Base-by-base conservation (phyloP, 53 echinoderm and acorn worm genomes). In the Zoroaster sp. region DNA sequence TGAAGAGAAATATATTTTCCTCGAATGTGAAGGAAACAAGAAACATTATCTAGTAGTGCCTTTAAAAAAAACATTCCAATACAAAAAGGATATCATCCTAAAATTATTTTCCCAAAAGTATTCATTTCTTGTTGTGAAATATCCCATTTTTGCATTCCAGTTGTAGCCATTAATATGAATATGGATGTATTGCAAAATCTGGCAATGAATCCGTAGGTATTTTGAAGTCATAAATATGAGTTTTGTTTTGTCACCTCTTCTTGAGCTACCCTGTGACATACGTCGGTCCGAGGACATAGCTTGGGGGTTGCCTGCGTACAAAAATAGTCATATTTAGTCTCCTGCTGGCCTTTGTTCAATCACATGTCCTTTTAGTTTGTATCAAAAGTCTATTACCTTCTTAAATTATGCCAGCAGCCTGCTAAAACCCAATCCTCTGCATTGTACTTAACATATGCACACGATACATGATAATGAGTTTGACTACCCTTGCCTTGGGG, bases 191-290 rank as follows among this genome's bases (percentile, higher is more conserved):
- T 82, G 41, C 28, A 17, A 35, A 76, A 35, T 32, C 5, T 44
- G 23, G 44, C 23, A 44, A 46, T 44, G 8, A 44, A 47, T 46
- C 30, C 9, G 10, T 37, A 73, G 9, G 21, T 20, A 35, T 55
- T 78, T n/a, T 54, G 54, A 78, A 55, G 78, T 40, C 59, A 78
- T 37, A 78, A 78, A 78, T 55, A 55, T 55, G 55, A 45, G 77
- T 43, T 55, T 80, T 81, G 59, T 42, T 23, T 65, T 32, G 40
- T 85, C 85, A 85, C 93, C 93, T 93, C 93, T 85, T 93, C 93
- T 89, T 76, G 89, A 77, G 89, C 89, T 93, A 89, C 89, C 78
- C 88, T 91, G 91, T 75, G 91, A 91, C 86, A 91, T 46, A 65
- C 91, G 82, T 75, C 93, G 82, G 54, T 93, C 93, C 47, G 93